phyloP scores from a whole-genome alignment of 2,888 invertebrate genomes.

The Eulithis testata region DNA sequence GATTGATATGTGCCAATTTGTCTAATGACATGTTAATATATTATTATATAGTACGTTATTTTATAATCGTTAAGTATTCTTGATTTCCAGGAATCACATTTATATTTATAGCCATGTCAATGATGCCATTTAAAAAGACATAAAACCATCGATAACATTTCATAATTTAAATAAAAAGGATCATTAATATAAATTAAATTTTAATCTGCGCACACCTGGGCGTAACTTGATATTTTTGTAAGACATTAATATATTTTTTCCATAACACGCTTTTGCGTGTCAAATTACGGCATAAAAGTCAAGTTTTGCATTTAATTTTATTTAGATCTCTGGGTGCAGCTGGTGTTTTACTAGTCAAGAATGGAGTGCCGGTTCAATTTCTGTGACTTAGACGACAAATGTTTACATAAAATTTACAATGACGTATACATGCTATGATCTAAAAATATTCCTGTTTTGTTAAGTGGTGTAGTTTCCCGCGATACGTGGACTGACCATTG shows the following conservation, averaged over 20 bases:
- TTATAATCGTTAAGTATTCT: neutral
- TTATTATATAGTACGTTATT: neutral
- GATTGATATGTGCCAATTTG: neutral
- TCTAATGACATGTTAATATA: neutral
- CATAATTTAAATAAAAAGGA: constrained; percentile 34
- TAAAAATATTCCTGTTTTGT: too few relatives aligned
- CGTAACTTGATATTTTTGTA: constrained; percentile 34
- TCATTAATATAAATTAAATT: constrained; percentile 32
- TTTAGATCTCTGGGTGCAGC: neutral
- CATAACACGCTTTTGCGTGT: constrained; percentile 32
- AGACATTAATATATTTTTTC: constrained; percentile 26
- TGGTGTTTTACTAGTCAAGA: neutral
- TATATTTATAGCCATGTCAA: constrained; percentile 21
- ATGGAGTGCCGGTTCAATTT: too few relatives aligned
- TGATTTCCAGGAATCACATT: constrained; percentile 4
- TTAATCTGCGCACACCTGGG: constrained; percentile 45
- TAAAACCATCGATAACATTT: constrained; percentile 31
- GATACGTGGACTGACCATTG: too few relatives aligned
- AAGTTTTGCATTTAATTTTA: constrained; percentile 26
- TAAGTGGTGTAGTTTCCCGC: too few relatives aligned
- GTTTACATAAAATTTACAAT: too few relatives aligned
- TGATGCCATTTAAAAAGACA: constrained; percentile 30
- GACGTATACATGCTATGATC: too few relatives aligned
- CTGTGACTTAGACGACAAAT: too few relatives aligned
- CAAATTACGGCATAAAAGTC: constrained; percentile 30